Evolutionary conservation across 2,888 invertebrate genomes (phyloP), one percentile per base, ranked within the genome.

Genomic region (Rhagophthalmus giganteus): DNA sequence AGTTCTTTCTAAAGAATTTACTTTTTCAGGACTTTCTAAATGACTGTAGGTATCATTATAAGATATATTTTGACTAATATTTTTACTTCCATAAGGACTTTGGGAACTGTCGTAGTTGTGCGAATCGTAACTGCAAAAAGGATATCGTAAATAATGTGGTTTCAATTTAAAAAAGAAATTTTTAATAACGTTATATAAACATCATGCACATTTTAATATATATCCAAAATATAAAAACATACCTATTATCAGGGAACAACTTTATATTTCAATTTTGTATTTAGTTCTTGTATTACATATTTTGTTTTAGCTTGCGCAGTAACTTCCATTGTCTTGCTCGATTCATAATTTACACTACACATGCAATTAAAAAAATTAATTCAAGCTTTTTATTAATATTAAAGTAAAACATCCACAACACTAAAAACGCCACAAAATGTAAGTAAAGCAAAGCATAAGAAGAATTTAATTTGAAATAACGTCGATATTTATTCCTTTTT

Each of bases 1-100:
- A 50, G 65, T 70, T 25, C 73, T 69, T 50, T 74, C 74, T 34
- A 74, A 57, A 1, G 74, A 73, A 57, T 66, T 72, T 9, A 74
- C 73, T 63, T 74, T 74, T 47, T 74, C 74, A 2, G 75, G 74
- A 59, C 75, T 75, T 52, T 73, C 73, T 58, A 75, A 58, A 51
- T 73, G 71, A 56, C 69, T 71, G 59, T 73, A 75, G 39, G 65
- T 64, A 40, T 71, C 70, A 33, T 65, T 66, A 50, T 70, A 71
- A 32, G 67, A 62, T 25, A 57, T 54, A 39, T 56, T 59, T 48
- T 60, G 58, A 2, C 54, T 53, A 28, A 31, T 42, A 35, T 28
- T 48, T 56, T 37, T 58, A 55, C 34, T 51, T 28, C 28, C n/a
- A 27, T 59, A 56, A 6, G 57, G 39, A 31, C 57, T 61, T 39